phyloP scores from a whole-genome alignment of 2,888 invertebrate species.

The Ormyrus labotus region DNA sequence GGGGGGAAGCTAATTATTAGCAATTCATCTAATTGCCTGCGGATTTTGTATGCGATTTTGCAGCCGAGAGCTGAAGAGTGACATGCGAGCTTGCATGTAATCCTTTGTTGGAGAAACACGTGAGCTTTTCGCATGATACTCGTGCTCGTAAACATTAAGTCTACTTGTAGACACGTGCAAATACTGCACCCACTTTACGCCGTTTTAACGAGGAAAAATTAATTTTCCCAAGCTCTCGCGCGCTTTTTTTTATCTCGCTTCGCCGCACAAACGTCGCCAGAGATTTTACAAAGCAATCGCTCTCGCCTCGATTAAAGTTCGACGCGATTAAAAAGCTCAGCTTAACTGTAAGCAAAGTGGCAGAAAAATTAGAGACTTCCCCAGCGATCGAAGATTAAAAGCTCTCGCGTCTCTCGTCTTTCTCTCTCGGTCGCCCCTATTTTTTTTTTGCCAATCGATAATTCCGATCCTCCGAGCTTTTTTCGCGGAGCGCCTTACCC shows the following conservation, averaged over 20 bases:
- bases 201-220: no score
- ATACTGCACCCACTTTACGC: no score
- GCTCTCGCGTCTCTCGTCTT: not conserved
- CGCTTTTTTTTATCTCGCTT: no score
- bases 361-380: not conserved
- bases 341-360: no score
- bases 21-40: constrained; percentile 31
- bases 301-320: not conserved
- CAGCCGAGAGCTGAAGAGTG: not conserved
- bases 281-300: not conserved
- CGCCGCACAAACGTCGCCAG: not conserved
- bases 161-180: not conserved
- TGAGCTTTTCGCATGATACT: not conserved
- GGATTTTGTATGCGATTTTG: constrained; percentile 19
- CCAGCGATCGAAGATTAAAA: constrained; percentile 11
- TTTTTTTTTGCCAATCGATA: constrained; percentile 59
- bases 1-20: constrained; percentile 18
- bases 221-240: no score
- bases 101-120: constrained; percentile 27
- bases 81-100: constrained; percentile 47
- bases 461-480: constrained; percentile 59
- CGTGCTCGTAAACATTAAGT: not conserved
- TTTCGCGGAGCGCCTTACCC: no score
- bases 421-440: constrained; percentile 23
- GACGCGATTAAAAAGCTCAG: no score